A percentile compares a stretch with the other conserved stretches of the same genome.
Conservation (phyloP, 2,113 vertebrate genomes). For the Siphamia tubifer region DNA sequence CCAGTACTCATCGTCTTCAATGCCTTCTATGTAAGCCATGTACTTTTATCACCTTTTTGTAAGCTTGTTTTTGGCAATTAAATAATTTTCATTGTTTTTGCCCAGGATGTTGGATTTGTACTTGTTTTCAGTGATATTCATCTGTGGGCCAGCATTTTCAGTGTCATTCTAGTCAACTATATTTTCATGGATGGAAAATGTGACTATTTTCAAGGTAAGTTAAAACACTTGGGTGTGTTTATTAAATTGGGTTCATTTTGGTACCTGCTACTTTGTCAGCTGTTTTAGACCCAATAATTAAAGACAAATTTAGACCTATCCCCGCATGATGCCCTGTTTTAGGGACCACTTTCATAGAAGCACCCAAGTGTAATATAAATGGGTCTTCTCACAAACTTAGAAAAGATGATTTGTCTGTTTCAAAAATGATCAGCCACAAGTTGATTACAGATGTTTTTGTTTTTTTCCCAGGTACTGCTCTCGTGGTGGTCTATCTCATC, state of each 20-base stretch:
- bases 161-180: constrained; percentile 85
- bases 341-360: too few species aligned
- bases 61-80: neutral
- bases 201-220: constrained; percentile 88
- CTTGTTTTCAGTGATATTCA: constrained; percentile 85
- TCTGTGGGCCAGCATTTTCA: constrained; percentile 88
- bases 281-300: too few species aligned
- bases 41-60: neutral
- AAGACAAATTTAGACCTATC: too few species aligned
- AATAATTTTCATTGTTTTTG: neutral
- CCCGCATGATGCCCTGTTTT: too few species aligned
- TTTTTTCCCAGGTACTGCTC: constrained; percentile 73
- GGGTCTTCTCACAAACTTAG: too few species aligned
- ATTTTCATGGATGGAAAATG: constrained; percentile 90
- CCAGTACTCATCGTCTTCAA: constrained; percentile 90
- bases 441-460: neutral
- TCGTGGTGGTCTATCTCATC: constrained; percentile 86
- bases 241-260: too few species aligned
- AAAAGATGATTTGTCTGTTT: too few species aligned
- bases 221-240: too few species aligned
- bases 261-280: too few species aligned
- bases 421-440: too few species aligned
- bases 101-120: constrained; percentile 82
- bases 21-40: constrained; percentile 85
- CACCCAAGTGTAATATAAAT: too few species aligned